Base-by-base conservation (phyloP, 2,113 vertebrate genomes). In the Pituophis catenifer region DNA sequence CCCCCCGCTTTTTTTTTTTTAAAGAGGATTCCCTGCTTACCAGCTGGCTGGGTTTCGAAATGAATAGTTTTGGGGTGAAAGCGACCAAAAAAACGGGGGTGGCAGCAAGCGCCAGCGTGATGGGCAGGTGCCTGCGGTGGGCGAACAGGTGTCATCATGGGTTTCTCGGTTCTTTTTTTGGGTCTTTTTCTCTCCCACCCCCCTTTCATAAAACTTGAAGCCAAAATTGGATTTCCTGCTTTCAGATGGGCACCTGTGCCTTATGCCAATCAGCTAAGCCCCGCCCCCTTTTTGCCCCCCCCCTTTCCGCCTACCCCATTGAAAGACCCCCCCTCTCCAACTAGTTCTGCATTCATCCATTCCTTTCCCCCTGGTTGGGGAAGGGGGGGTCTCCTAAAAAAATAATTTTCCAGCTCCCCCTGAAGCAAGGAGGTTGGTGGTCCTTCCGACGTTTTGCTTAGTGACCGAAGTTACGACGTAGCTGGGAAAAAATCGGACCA, bases 381-480 rank as follows among this genome's bases (percentile, higher is more conserved):
- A 13, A 48, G 44, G 4, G 7, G 23, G 29, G 11, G 29, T n/a
- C 29, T 2, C 62, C 26, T 33, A 15, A 10, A 10, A 10, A 70
- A 13, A 65, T 29, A 59, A 59, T 59, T 59, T 59, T 24, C 58
- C 58, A 59, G 24, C 8, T 48, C 44, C 44, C 58, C 23, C 58
- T 0, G 12, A 58, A 58, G 5, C 57, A 7, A 58, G 57, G 57
- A 58, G 19, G 19, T 48, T 48, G 57, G 19, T 6, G 57, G 19
- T 21, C 57, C 19, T 58, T 21, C 19, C 58, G 8, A 9, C 1
- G 23, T 59, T 59, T 24, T 1, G 58, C 8, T 59, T 24, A 24
- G 58, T 0, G 58, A 24, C 8, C 2, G 23, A 26, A 59, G 58
- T 59, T 9, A 24, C 8, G 8, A 24, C 0, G 57, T 1, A 0